Evolutionary conservation across 1,140 invertebrate species (phyloP), one percentile per base, ranked within the genome.

Genomic region (Macrostomum lignano): DNA sequence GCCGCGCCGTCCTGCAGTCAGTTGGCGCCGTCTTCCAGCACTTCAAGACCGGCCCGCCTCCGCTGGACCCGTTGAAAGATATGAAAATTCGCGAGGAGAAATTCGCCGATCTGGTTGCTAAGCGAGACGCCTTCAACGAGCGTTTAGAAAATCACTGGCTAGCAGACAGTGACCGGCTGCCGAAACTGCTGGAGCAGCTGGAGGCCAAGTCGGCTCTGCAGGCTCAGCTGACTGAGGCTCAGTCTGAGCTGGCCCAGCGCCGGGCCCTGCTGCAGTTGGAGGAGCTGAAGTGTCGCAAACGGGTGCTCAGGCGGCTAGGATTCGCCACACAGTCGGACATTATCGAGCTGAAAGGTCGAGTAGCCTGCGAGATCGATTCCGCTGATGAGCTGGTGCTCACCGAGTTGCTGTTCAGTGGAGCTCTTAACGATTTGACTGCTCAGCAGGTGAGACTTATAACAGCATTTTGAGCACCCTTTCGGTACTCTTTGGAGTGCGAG

Each of bases 341-440:
- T 3, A 94, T 96, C 40, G 74, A 88, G 53, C 53, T 82, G n/a
- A 98, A 98, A 55, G 88, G 91, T 9, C 64, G 86, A 37, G 86
- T 98, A 4, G 88, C 88, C 29, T 98, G 91, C 61, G 88, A 96
- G 61, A 64, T 98, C 6, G 26, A 22, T 17, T 79, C 77, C 49
- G 82, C 73, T 9, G 88, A 98, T 62, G 88, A 96, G 58, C 51
- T 98, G n/a, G 55, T 98, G 1, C 65, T 96, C 42, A 96, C 91
- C 1, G 88, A 98, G 65, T 71, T 96, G 71, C 71, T 98, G 17
- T 96, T 96, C 49, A 84, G 88, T 55, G 82, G 82, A 17, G 67
- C 84, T 13, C 96, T 96, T 52, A 86, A 78, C 55, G 59, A 71
- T 22, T 56, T 98, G 9, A 6, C 3, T 24, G 22, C 32, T 3